phyloP scores from a whole-genome alignment of 1,140 invertebrate species.

The Atta cephalotes region DNA sequence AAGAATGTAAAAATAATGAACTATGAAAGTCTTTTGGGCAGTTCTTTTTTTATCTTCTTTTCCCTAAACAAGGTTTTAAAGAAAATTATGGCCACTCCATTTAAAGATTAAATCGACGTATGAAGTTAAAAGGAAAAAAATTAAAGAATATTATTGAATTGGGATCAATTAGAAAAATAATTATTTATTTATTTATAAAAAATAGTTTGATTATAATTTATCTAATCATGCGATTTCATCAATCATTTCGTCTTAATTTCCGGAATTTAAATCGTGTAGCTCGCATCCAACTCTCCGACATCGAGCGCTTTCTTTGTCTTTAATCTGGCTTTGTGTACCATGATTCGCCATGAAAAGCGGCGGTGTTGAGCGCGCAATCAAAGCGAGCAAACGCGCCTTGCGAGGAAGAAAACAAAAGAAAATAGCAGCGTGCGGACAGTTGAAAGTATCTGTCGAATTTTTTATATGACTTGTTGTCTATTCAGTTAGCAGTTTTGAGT shows the following conservation, averaged over 20 bases:
- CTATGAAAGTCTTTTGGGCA: too few species aligned
- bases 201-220: background rate
- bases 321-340: conserved; percentile 33
- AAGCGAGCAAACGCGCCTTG: conserved; percentile 24
- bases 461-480: conserved; percentile 61
- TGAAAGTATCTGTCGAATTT: conserved; percentile 55
- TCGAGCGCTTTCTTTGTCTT: conserved; percentile 10
- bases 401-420: background rate
- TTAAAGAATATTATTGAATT: too few species aligned
- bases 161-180: background rate
- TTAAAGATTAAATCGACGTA: too few species aligned
- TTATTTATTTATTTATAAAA: background rate
- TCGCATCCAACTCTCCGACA: background rate
- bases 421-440: background rate
- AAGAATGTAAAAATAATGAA: too few species aligned
- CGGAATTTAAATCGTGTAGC: conserved; percentile 18
- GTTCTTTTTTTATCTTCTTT: too few species aligned
- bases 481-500: conserved; percentile 54
- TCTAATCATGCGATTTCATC: background rate
- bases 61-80: too few species aligned
- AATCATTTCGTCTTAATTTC: conserved; percentile 14
- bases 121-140: background rate
- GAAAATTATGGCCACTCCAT: too few species aligned
- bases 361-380: conserved; percentile 45
- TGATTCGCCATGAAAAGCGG: conserved; percentile 24